Base-by-base conservation (phyloP, 2,113 vertebrate genomes). In the Pipa parva region DNA sequence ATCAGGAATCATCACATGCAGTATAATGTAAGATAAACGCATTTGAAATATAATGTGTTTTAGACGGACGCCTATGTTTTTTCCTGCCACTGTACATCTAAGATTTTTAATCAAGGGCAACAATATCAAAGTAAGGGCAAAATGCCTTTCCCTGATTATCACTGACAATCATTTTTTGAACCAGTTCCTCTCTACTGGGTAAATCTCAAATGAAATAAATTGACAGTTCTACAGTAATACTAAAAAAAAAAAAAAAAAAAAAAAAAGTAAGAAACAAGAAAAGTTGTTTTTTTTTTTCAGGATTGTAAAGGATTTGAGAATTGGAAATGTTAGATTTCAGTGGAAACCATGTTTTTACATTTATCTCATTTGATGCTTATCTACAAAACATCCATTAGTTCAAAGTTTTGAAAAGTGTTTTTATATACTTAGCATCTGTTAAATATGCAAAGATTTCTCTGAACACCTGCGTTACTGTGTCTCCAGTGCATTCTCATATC, bases 341-440 rank as follows among this genome's bases (percentile, higher is more conserved):
- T 20, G 31, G 24, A 15, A 20, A 68, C 20, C 27, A 17, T 39
- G 17, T 51, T 45, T 51, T 52, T 68, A 27, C 56, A 68, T 68
- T 68, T 49, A 68, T 59, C 58, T 70, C 31, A 60, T 61, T 36
- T 21, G 66, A 70, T 70, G 48, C 66, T 61, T 54, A 70, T 70
- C 66, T 70, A 70, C 58, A 70, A 60, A 54, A 61, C 57, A 70
- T 54, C 48, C 66, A 70, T 61, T 61, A 70, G 66, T 59, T 70
- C 48, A 70, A 70, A 70, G 58, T 70, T 70, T 70, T 52, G 57
- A 70, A 70, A 70, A 70, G 58, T 61, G 57, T 61, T 70, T 69
- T 60, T 52, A 42, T 54, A 28, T 58, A 61, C 66, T 70, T 70
- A 70, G 66, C 66, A 70, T 70, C 66, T 70, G 66, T 60, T 70